These are phyloP conservation scores for Yoshiicerus persimilis DNA, from an alignment of 1,140 invertebrate genomes.

Conservation along the genomic window DNA sequence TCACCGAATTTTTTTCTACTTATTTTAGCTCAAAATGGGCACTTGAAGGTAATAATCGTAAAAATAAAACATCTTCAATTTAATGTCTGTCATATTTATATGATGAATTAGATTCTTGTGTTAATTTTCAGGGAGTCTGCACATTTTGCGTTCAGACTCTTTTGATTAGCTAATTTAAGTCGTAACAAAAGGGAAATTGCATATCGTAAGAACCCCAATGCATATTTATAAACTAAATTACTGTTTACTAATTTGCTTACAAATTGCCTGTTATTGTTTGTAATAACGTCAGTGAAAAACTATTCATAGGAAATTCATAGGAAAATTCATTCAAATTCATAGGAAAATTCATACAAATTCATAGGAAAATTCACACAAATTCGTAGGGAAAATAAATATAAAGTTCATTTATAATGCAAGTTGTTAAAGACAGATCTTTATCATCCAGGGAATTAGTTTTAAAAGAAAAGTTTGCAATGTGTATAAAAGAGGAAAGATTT, in stretches of 20 bases:
- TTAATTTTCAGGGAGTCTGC: background rate
- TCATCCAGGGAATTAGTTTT: background rate
- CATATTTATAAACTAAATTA: no score
- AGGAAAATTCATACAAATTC: no score
- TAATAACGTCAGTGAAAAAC: no score
- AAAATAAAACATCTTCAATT: constrained; percentile 34
- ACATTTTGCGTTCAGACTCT: background rate
- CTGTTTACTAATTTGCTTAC: no score
- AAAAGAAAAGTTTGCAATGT: background rate
- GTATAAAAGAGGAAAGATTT: background rate
- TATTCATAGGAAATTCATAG: no score
- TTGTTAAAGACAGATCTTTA: background rate
- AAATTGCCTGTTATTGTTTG: no score
- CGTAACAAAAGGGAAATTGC: background rate
- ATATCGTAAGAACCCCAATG: no score
- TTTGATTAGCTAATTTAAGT: constrained; percentile 6
- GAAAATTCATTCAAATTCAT: no score
- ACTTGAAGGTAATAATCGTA: constrained; percentile 31
- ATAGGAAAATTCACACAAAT: no score
- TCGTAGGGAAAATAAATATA: background rate
- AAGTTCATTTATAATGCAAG: background rate
- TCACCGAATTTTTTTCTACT: background rate
- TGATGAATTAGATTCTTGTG: background rate
- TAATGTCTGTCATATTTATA: constrained; percentile 27
- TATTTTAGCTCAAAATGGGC: background rate